Conservation (phyloP, 2,888 invertebrate genomes). For the Octonoba sinensis region DNA sequence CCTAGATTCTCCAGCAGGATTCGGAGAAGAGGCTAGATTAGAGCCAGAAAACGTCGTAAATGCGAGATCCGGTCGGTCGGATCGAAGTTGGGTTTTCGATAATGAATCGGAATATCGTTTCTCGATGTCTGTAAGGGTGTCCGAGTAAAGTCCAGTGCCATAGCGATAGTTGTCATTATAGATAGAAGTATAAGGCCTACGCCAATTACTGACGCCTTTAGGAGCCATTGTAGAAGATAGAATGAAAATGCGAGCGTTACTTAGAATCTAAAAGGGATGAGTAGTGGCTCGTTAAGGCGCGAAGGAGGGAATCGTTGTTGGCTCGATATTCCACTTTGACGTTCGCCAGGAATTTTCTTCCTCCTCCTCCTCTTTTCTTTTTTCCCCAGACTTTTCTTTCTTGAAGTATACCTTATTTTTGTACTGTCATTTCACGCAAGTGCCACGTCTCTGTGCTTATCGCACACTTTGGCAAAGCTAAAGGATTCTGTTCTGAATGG, state of each 20-base stretch:
- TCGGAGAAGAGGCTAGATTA: constrained; percentile 27
- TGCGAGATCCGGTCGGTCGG: constrained; percentile 64
- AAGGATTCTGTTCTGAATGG: too few relatives aligned
- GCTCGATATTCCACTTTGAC: constrained; percentile 12
- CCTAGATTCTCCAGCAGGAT: constrained; percentile 7
- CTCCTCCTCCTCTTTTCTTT: constrained; percentile 32
- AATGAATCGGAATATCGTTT: constrained; percentile 65
- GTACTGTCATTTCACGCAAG: not conserved
- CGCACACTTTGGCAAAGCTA: not conserved
- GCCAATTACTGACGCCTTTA: constrained; percentile 63
- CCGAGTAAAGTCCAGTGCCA: constrained; percentile 66
- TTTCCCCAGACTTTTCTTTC: constrained; percentile 9
- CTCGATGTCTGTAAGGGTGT: constrained; percentile 66
- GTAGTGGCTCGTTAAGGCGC: constrained; percentile 4
- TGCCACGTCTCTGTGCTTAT: not conserved
- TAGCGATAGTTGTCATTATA: constrained; percentile 67
- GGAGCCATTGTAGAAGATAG: constrained; percentile 62
- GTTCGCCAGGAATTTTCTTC: constrained; percentile 31
- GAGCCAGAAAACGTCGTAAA: constrained; percentile 59
- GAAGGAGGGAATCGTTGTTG: not conserved
- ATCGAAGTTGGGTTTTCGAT: constrained; percentile 62
- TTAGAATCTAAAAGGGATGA: not conserved
- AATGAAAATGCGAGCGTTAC: not conserved
- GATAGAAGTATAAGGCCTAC: constrained; percentile 66
- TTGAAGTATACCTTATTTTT: constrained; percentile 21